Percentiles rank a stretch among this genome's conserved stretches.
phyloP scores from a whole-genome alignment of 2,797 vertebrate genomes.

The Alosa sapidissima region DNA sequence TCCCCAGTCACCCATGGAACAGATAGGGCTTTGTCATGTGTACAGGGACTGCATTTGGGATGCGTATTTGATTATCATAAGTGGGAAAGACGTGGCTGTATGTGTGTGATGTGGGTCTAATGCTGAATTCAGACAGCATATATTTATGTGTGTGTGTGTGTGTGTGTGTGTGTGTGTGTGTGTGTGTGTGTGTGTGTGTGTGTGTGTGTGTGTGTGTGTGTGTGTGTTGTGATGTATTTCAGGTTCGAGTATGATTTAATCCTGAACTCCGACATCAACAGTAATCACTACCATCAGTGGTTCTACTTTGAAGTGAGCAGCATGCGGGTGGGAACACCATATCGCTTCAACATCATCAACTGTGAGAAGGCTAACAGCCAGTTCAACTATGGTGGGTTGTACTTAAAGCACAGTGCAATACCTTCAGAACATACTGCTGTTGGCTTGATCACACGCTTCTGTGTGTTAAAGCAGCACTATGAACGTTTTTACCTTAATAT shows the following conservation, averaged over 20 bases:
- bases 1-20: no score
- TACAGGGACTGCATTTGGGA: neutral
- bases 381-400: slow-evolving; percentile 93
- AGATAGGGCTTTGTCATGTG: no score
- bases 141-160: neutral
- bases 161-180: neutral
- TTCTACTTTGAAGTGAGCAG: slow-evolving; percentile 99
- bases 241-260: slow-evolving; percentile 97
- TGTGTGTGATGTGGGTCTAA: neutral
- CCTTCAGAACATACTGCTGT: no score
- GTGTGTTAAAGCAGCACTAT: no score
- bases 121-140: neutral
- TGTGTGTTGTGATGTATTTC: slow-evolving; percentile 35
- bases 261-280: slow-evolving; percentile 98
- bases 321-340: slow-evolving; percentile 85
- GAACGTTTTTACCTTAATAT: no score
- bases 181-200: neutral
- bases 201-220: slow-evolving; percentile 12
- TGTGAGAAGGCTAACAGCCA: slow-evolving; percentile 99
- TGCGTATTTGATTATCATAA: neutral
- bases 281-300: slow-evolving; percentile 99
- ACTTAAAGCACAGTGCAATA: neutral
- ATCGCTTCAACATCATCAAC: slow-evolving; percentile 99
- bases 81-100: neutral
- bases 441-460: no score